A percentile compares a stretch with the other conserved stretches of the same genome.
Evolutionary conservation across 2,888 invertebrate species (phyloP).

Genomic region (Temnothorax rugatulus): DNA sequence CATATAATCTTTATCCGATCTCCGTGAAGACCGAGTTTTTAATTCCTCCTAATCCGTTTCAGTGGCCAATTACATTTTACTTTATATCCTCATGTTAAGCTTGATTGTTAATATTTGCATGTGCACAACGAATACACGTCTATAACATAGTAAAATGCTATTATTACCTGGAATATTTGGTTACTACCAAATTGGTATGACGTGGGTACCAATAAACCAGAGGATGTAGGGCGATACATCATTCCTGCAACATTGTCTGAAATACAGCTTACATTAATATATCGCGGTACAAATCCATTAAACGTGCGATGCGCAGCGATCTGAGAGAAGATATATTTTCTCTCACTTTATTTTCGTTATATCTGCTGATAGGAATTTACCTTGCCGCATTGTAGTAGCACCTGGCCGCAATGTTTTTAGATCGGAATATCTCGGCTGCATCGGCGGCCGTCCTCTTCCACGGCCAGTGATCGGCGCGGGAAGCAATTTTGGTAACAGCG

Average conservation of each 20-base stretch:
- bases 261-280: slow-evolving; percentile 59
- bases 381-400: slow-evolving; percentile 80
- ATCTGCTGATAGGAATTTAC: slow-evolving; percentile 65
- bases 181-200: slow-evolving; percentile 89
- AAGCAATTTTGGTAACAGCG: slow-evolving; percentile 86
- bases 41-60: neutral
- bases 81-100: neutral
- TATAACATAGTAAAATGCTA: slow-evolving; percentile 29
- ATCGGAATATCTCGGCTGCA: slow-evolving; percentile 84
- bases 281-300: neutral
- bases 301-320: neutral
- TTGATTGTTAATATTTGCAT: slow-evolving; percentile 31
- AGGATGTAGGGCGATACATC: slow-evolving; percentile 90
- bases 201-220: slow-evolving; percentile 88
- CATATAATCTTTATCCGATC: neutral
- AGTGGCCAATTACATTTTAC: neutral
- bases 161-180: slow-evolving; percentile 89
- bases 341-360: neutral
- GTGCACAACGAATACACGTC: neutral
- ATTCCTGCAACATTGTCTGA: slow-evolving; percentile 87
- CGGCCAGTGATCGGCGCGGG: slow-evolving; percentile 85
- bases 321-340: neutral
- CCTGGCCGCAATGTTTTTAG: slow-evolving; percentile 83
- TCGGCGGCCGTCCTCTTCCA: slow-evolving; percentile 86
- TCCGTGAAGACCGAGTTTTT: neutral